Evolutionary conservation across 2,113 vertebrate genomes (phyloP).

Genomic region (Myrmophylax atrothorax): DNA sequence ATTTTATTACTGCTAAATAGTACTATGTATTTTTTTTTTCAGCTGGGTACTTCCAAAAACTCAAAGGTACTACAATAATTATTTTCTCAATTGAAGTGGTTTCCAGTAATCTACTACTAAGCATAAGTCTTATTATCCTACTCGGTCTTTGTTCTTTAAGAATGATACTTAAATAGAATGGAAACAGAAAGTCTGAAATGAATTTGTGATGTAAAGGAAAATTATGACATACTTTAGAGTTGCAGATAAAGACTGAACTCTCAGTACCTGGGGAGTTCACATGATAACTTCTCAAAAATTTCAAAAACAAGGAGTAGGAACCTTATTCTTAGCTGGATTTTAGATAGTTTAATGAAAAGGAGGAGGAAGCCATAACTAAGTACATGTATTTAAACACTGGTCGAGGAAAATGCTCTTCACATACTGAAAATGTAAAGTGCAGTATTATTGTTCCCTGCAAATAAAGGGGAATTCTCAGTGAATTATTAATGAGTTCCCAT

Average conservation of each 20-base stretch:
- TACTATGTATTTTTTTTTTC: neutral
- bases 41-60: neutral
- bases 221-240: conserved; percentile 2
- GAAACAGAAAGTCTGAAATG: conserved; percentile 60
- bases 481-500: neutral
- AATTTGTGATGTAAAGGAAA: conserved; percentile 41
- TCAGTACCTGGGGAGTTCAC: neutral
- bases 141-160: neutral
- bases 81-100: neutral
- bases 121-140: neutral
- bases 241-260: neutral
- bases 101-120: neutral
- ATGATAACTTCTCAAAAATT: neutral
- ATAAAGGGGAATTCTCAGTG: neutral
- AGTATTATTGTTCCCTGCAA: neutral
- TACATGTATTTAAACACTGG: neutral
- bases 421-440: neutral
- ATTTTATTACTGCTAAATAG: neutral
- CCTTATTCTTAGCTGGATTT: neutral
- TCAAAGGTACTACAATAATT: neutral
- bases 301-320: neutral
- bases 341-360: neutral
- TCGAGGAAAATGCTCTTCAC: neutral
- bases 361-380: neutral
- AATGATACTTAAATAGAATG: conserved; percentile 13